These are phyloP conservation scores for Hetaerina americana DNA, from an alignment of 1,140 invertebrate species.

Conservation along the genomic window DNA sequence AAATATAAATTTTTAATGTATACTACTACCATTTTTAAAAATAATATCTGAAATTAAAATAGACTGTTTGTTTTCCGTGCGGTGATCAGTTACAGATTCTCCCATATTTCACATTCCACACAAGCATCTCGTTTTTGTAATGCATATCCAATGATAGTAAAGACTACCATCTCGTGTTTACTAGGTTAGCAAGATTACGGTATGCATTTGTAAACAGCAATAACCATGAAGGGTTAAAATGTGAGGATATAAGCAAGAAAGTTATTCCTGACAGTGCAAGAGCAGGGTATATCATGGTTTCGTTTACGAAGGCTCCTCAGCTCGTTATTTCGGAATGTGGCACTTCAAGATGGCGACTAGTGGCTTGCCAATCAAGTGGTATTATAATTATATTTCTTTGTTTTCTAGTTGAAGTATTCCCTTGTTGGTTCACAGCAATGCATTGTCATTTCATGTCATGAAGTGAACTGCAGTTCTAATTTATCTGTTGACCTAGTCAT, in stretches of 20 bases:
- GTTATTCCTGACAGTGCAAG: neutral
- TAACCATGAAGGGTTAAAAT: neutral
- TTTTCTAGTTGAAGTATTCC: conserved; percentile 22
- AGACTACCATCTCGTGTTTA: neutral
- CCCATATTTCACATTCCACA: neutral
- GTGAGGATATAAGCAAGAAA: neutral
- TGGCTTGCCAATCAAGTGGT: conserved; percentile 42
- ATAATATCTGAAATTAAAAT: neutral
- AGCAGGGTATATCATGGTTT: neutral
- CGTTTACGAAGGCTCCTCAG: neutral
- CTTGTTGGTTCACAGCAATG: neutral
- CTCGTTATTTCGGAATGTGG: conserved; percentile 31
- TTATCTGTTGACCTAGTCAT: too few species aligned
- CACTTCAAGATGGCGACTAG: conserved; percentile 46
- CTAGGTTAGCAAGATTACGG: neutral
- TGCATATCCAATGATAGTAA: neutral
- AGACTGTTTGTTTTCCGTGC: neutral
- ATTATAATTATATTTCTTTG: conserved; percentile 39
- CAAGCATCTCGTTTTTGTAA: neutral
- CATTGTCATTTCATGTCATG: too few species aligned
- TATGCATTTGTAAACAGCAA: neutral
- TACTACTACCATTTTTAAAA: neutral
- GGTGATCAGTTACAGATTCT: neutral
- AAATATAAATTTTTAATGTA: neutral
- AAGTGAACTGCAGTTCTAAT: too few species aligned